phyloP scores from a whole-genome alignment of 2,888 invertebrate genomes.

The Dicranocentrus wangi region DNA sequence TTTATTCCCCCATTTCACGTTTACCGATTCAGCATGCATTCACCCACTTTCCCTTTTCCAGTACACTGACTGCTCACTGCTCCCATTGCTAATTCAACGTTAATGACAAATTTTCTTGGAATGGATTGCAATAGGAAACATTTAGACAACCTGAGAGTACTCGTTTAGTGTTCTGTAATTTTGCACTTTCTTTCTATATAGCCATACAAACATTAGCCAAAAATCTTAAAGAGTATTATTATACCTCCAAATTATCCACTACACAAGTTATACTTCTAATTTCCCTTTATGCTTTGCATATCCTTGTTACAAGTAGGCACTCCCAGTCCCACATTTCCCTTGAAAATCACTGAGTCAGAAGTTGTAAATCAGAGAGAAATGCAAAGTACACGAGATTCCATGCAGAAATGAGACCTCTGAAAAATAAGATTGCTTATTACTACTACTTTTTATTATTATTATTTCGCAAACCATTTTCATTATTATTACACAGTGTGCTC shows the following conservation, averaged over 20 bases:
- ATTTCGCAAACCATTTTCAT: constrained; percentile 31
- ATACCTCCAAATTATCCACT: too few relatives aligned
- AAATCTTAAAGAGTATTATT: too few relatives aligned
- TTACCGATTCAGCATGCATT: constrained; percentile 37
- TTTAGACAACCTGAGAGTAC: constrained; percentile 8
- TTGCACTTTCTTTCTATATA: too few relatives aligned
- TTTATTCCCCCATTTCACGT: neutral
- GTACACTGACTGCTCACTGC: constrained; percentile 1
- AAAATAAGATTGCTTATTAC: constrained; percentile 25
- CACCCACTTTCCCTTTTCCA: constrained; percentile 35
- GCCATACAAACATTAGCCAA: too few relatives aligned
- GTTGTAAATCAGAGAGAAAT: constrained; percentile 47
- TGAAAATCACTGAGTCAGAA: neutral
- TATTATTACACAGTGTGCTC: neutral
- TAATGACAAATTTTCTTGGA: constrained; percentile 47
- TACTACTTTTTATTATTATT: constrained; percentile 1
- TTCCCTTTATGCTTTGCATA: too few relatives aligned
- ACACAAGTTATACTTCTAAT: too few relatives aligned
- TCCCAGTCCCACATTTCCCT: constrained; percentile 9
- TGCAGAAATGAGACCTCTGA: constrained; percentile 5
- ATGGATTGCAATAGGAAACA: constrained; percentile 27
- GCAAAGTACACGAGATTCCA: constrained; percentile 19
- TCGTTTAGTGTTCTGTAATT: constrained; percentile 16
- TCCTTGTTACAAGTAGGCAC: too few relatives aligned
- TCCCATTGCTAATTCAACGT: constrained; percentile 42